These are phyloP conservation scores for Cuculus canorus DNA, from an alignment of 2,797 vertebrate species.

Conservation along the genomic window DNA sequence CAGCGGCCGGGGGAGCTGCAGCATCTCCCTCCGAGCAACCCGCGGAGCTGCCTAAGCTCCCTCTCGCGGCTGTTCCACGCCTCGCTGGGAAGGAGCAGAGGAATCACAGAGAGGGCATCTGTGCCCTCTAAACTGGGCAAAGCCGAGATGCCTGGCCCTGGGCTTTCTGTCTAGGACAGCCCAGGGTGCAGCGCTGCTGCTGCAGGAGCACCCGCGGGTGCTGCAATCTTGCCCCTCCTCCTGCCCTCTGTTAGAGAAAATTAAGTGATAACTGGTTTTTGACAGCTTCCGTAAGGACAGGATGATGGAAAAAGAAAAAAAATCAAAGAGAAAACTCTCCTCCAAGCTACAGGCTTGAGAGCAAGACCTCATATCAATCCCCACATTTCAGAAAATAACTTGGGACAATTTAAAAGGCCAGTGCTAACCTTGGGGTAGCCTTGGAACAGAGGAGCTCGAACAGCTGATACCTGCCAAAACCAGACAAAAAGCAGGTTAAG, in stretches of 20 bases:
- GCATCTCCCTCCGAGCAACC: too few relatives aligned
- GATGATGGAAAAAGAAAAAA: not conserved
- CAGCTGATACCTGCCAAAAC: not conserved
- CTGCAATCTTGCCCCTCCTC: fast-evolving
- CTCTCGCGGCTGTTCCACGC: not conserved
- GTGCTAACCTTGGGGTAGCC: not conserved
- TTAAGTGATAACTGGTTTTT: fast-evolving
- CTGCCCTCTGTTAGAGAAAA: fast-evolving
- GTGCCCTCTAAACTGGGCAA: not conserved
- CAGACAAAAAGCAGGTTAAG: not conserved
- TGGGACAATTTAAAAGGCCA: fast-evolving
- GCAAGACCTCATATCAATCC: not conserved
- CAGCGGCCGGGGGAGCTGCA: not conserved
- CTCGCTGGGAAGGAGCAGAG: fast-evolving
- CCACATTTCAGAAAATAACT: not conserved
- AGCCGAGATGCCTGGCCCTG: fast-evolving
- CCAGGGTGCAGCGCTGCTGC: not conserved
- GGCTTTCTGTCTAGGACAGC: not conserved
- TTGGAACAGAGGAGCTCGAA: not conserved
- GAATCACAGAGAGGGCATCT: fast-evolving
- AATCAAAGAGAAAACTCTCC: not conserved
- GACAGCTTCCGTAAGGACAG: fast-evolving
- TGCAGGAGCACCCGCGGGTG: not conserved
- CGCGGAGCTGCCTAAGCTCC: not conserved
- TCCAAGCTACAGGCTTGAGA: not conserved